Evolutionary conservation across 2,113 vertebrate species (phyloP), one percentile per base, ranked within the genome.

Genomic region (Etheostoma spectabile): DNA sequence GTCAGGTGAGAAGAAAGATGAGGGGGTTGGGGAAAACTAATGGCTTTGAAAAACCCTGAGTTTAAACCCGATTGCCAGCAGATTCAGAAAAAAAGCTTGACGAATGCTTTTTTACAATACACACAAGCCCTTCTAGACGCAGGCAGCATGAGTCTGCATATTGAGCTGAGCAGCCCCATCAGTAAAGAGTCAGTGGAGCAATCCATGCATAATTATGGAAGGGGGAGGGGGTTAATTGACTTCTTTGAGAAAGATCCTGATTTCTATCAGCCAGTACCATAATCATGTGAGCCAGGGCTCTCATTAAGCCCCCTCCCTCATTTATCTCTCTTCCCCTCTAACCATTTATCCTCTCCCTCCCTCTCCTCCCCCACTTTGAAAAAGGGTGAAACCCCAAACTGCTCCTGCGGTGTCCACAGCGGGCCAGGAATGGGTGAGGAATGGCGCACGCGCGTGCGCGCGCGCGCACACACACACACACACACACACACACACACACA

Each of bases 161-260:
- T 85, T 87, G 85, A 87, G 87, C 73, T 61, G 82, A 83, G 86
- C 73, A 69, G 84, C 72, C 74, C 75, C 79, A 91, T 91, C 88
- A 80, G 85, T 80, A 86, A 84, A 88, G 73, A 92, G 81, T 80
- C 85, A 87, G 81, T 86, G 86, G 85, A 88, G 86, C 88, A 77
- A 84, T 81, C 80, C 85, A 77, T 79, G 87, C 84, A 83, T 92
- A 91, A 94, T 91, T 93, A 93, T 86, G 53, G 63, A 38, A 73
- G 74, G 75, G 74, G 88, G 86, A 64, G 84, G 83, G 74, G 91
- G 87, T 92, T 88, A 93, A 89, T 92, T 93, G 89, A 88, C 90
- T 88, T 91, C 82, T 93, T 90, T 92, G 87, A 91, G 85, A 83
- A 83, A 93, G 87, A 91, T 91, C 86, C 84, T 90, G 90, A 94